Percentiles rank a stretch among this genome's conserved stretches.
These are phyloP conservation scores for Sternotherus odoratus DNA, from an alignment of 2,797 vertebrate species.

Conservation along the genomic window DNA sequence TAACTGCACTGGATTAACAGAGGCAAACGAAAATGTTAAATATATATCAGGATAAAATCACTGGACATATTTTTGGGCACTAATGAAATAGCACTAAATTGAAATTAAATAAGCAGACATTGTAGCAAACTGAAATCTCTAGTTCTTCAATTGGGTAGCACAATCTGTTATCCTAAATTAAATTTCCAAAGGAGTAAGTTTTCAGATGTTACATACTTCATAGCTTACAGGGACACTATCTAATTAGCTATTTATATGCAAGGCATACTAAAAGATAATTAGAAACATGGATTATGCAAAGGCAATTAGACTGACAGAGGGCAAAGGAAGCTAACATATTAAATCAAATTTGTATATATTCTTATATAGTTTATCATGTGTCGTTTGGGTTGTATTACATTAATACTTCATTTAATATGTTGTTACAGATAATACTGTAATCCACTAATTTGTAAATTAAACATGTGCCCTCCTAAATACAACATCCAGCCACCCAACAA, in stretches of 20 bases:
- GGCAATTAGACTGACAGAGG: slow-evolving; percentile 81
- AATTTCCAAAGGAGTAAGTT: slow-evolving; percentile 79
- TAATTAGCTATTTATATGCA: slow-evolving; percentile 89
- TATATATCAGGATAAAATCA: slow-evolving; percentile 30
- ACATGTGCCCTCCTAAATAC: slow-evolving; percentile 56
- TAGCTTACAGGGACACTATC: slow-evolving; percentile 81
- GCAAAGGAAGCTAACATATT: slow-evolving; percentile 78
- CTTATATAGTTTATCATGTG: slow-evolving; percentile 77
- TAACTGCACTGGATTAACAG: slow-evolving; percentile 37
- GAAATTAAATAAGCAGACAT: slow-evolving; percentile 73
- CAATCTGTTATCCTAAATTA: slow-evolving; percentile 82
- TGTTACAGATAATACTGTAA: slow-evolving; percentile 71
- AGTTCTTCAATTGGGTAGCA: slow-evolving; percentile 77
- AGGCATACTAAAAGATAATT: slow-evolving; percentile 83
- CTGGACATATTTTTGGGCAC: slow-evolving; percentile 45
- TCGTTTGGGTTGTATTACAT: slow-evolving; percentile 78
- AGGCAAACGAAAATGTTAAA: not conserved
- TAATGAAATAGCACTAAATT: slow-evolving; percentile 43
- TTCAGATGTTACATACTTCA: slow-evolving; percentile 81
- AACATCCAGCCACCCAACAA: slow-evolving; percentile 38
- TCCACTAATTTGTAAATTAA: slow-evolving; percentile 77
- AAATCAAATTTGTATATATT: slow-evolving; percentile 81
- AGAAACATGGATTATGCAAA: slow-evolving; percentile 85
- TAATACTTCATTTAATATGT: slow-evolving; percentile 80
- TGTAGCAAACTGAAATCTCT: slow-evolving; percentile 71